These are phyloP conservation scores for Parauchenoglanis ngamensis DNA, from an alignment of 2,797 vertebrate genomes.

Conservation along the genomic window DNA sequence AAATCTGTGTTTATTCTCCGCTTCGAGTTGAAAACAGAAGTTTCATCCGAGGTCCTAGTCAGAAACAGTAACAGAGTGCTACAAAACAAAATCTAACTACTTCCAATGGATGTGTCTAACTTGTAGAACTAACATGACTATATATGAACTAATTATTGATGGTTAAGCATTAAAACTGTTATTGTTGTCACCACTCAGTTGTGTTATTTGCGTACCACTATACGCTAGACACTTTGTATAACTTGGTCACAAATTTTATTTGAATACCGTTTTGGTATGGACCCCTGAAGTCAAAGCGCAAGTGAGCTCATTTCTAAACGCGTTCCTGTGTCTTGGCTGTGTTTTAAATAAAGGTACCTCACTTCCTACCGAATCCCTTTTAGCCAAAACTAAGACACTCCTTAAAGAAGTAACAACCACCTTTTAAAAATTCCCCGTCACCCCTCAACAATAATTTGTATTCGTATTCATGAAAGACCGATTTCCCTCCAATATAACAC, in stretches of 20 bases:
- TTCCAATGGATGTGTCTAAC: neutral
- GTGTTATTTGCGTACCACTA: neutral
- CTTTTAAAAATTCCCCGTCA: neutral
- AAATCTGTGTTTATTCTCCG: neutral
- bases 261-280: neutral
- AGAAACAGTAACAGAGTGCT: neutral
- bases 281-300: neutral
- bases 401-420: neutral
- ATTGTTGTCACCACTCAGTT: neutral
- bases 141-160: neutral
- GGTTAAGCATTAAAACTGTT: neutral
- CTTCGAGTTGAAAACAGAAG: neutral
- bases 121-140: neutral
- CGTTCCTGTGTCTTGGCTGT: neutral
- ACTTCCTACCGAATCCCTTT: neutral
- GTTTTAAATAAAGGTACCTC: neutral
- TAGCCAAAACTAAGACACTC: neutral
- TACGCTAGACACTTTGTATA: neutral
- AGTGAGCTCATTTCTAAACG: neutral
- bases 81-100: too few species aligned
- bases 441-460: neutral
- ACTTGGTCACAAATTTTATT: neutral
- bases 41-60: neutral
- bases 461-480: neutral
- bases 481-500: neutral